Evolutionary conservation across 2,113 vertebrate species (phyloP).

Genomic region (Neoarius graeffei): DNA sequence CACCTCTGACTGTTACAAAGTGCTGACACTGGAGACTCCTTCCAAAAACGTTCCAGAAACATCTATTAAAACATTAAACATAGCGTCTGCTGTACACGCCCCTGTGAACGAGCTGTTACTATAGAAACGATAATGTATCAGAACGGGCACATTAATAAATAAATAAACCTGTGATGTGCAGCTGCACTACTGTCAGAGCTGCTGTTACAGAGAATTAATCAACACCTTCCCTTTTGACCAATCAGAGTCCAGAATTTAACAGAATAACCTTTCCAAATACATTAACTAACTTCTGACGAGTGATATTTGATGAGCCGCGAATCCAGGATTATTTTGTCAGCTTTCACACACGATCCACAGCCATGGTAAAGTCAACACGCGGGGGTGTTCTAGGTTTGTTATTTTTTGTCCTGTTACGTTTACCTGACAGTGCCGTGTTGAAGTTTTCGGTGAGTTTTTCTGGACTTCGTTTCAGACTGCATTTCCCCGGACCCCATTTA

Average conservation of each 20-base stretch:
- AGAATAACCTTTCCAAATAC: neutral
- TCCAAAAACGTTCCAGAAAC: too few species aligned
- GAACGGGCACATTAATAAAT: neutral
- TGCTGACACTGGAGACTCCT: too few species aligned
- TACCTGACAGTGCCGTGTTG: slow-evolving; percentile 86
- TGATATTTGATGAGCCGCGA: neutral
- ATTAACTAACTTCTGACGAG: neutral
- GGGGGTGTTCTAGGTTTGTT: neutral
- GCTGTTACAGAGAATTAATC: too few species aligned
- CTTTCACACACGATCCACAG: neutral
- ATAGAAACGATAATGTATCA: too few species aligned
- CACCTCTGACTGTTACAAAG: neutral
- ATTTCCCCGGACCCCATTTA: slow-evolving; percentile 86
- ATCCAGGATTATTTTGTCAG: neutral
- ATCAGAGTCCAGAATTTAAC: neutral
- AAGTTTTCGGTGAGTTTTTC: slow-evolving; percentile 82
- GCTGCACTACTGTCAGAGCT: neutral
- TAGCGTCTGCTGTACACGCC: too few species aligned
- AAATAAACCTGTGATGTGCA: too few species aligned
- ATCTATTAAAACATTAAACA: too few species aligned
- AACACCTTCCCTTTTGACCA: neutral
- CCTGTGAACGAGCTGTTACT: too few species aligned
- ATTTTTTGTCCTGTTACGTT: neutral
- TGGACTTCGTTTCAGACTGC: slow-evolving; percentile 87
- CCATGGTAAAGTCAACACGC: neutral